Evolutionary conservation across 2,888 invertebrate genomes (phyloP).

Genomic region (Scaptomyza polygonia): DNA sequence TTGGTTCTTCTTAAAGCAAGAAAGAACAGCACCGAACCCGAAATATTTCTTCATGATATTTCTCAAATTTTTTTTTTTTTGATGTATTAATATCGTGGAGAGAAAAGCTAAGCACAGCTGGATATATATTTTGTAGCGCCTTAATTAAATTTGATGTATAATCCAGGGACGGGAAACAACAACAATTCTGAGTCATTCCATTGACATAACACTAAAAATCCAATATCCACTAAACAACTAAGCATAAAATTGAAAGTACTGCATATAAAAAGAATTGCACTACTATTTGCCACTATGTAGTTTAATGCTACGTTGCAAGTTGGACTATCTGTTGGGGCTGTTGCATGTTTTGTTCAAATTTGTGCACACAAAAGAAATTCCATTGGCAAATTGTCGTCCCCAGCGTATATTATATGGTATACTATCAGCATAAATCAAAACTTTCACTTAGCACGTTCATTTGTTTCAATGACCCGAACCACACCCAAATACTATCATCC

Average conservation of each 20-base stretch:
- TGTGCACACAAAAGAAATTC: conserved; percentile 40
- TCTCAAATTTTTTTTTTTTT: conserved; percentile 52
- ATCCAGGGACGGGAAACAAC: conserved; percentile 39
- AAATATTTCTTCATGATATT: conserved; percentile 12
- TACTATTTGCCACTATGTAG: conserved; percentile 25
- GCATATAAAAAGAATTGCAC: conserved; percentile 49
- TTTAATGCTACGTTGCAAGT: neutral
- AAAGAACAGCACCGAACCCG: no score
- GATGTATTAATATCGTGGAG: conserved; percentile 50
- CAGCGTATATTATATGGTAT: conserved; percentile 76
- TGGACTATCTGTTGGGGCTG: neutral
- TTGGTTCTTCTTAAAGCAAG: no score
- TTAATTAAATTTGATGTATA: conserved; percentile 69
- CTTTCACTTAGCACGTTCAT: conserved; percentile 80
- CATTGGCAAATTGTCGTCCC: conserved; percentile 48
- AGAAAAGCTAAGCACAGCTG: conserved; percentile 56
- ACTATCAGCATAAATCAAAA: conserved; percentile 80
- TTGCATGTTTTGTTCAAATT: conserved; percentile 63
- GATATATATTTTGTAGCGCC: conserved; percentile 32
- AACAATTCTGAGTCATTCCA: conserved; percentile 2
- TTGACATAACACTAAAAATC: neutral
- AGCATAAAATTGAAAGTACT: conserved; percentile 1
- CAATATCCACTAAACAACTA: conserved; percentile 22
- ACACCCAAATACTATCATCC: no score
- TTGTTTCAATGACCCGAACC: conserved; percentile 74